Base-by-base conservation (phyloP, 1,140 invertebrate genomes). In the Glossosoma conforme region DNA sequence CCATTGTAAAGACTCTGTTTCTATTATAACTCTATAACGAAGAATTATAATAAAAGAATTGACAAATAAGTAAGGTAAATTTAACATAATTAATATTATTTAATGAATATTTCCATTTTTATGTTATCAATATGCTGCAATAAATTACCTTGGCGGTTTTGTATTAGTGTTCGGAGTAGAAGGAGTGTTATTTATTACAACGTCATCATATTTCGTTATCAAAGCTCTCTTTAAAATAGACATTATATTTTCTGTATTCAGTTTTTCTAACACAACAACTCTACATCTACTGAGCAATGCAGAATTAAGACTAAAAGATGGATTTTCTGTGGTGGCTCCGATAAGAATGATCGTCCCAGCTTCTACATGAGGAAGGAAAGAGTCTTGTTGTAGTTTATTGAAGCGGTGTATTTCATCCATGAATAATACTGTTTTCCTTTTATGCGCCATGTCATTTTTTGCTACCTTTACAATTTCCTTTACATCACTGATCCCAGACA, bases 361-460 rank as follows among this genome's bases (percentile, higher is more conserved):
- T 69, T 92, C 90, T 18, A 92, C 81, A 67, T 87, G 82, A 10
- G 86, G 81, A 36, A 92, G 63, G 67, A 92, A 88, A 42, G 81
- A 80, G 65, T 93, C 89, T 72, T 86, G 84, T 59, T 89, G 87
- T 38, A 79, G 66, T 72, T 91, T 91, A 66, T 91, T 92, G 59
- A 93, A 93, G 24, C 89, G 77, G 66, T 92, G 90, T 61, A 93
- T 89, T 71, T 93, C 89, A 77, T 93, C 90, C 79, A 93, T 84
- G 62, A 93, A 92, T 10, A 93, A 67, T 38, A 92, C 76, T 25
- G 88, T 91, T 60, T 78, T 79, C 52, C 82, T 76, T 52, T 82
- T 83, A 60, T 83, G 85, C 61, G 80, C 83, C 28, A 74, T 61
- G 60, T 91, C 85, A 68, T 84, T 87, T 62, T 82, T 79, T 11